A percentile compares a stretch with the other conserved stretches of the same genome.
Evolutionary conservation across 1,140 invertebrate species (phyloP).

Genomic region (Ceratitis capitata): DNA sequence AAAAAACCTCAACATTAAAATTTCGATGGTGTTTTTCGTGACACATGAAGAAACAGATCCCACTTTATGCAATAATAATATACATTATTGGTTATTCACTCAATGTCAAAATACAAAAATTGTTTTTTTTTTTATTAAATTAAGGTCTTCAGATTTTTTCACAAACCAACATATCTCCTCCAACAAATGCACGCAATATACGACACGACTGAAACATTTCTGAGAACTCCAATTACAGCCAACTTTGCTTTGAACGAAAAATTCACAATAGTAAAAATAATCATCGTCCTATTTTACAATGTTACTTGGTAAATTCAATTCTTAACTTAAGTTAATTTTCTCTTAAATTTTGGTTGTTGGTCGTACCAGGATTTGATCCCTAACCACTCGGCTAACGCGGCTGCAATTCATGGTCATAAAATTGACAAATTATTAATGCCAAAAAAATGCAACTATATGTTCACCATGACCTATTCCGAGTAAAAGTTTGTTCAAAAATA

Average conservation of each 20-base stretch:
- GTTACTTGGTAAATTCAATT: too few species aligned
- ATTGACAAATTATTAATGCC: too few species aligned
- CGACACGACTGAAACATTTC: constrained; percentile 21
- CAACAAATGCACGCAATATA: not conserved
- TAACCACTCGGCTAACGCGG: too few species aligned
- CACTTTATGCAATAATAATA: not conserved
- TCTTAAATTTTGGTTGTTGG: too few species aligned
- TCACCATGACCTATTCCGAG: too few species aligned
- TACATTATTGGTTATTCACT: not conserved
- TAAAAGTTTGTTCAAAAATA: too few species aligned
- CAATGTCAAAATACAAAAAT: not conserved
- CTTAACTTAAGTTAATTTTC: too few species aligned
- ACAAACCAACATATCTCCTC: too few species aligned
- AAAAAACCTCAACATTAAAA: not conserved
- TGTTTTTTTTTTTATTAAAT: not conserved
- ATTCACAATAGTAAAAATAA: constrained; percentile 35
- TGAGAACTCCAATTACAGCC: not conserved
- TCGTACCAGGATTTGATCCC: too few species aligned
- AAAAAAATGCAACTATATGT: too few species aligned
- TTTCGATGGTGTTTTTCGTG: not conserved
- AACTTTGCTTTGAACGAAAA: not conserved
- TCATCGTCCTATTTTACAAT: too few species aligned
- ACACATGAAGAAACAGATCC: not conserved
- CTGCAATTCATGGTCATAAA: too few species aligned
- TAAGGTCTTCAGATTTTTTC: not conserved